These are phyloP conservation scores for Eutolmus rufibarbis DNA, from an alignment of 2,888 invertebrate species.

Conservation along the genomic window DNA sequence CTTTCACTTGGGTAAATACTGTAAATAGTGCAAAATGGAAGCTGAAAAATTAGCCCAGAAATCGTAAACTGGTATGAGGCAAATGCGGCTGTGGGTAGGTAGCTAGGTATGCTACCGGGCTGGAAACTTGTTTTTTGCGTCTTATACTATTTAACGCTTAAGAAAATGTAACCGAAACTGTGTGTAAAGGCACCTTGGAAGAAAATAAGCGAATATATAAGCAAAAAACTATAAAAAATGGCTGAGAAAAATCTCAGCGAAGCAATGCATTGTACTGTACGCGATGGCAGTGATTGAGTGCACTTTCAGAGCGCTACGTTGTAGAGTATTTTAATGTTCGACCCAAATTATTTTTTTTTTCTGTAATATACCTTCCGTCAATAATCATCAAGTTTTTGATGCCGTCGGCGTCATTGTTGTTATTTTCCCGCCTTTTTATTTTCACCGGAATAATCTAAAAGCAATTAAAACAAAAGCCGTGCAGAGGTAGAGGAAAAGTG, in stretches of 20 bases:
- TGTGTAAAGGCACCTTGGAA: not conserved
- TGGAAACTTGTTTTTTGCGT: constrained; percentile 1
- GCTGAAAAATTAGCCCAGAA: constrained; percentile 26
- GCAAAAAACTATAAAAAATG: too few species aligned
- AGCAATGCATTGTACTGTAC: not conserved
- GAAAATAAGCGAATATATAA: not conserved
- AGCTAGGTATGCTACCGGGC: not conserved
- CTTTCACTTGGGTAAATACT: constrained; percentile 23
- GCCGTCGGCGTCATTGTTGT: not conserved
- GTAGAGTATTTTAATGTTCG: not conserved
- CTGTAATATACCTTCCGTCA: constrained; percentile 19
- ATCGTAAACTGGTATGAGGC: constrained; percentile 9
- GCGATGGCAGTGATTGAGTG: not conserved
- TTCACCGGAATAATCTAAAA: not conserved
- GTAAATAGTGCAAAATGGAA: not conserved
- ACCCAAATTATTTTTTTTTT: not conserved
- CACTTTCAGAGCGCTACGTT: not conserved
- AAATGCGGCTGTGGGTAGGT: not conserved
- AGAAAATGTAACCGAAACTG: not conserved
- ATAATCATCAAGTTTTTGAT: constrained; percentile 15
- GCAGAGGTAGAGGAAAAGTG: not conserved
- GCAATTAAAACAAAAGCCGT: constrained; percentile 17
- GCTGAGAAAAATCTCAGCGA: constrained; percentile 1
- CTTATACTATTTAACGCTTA: not conserved
- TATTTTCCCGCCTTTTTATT: not conserved